A percentile compares a stretch with the other conserved stretches of the same genome.
Conservation (phyloP, 2,113 vertebrate species). For the Microtus oregoni region DNA sequence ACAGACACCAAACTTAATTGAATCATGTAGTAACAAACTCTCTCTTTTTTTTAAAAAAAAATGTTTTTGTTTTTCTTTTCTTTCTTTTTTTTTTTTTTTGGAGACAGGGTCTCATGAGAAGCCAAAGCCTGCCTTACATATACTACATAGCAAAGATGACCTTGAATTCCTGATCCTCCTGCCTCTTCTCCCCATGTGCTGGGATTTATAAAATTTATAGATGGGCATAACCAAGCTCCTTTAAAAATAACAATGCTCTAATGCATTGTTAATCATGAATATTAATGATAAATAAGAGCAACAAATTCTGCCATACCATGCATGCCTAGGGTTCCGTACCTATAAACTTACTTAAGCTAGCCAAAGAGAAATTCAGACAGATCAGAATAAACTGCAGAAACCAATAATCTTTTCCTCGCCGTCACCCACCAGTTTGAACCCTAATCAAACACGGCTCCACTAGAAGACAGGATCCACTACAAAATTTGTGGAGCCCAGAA, state of each 20-base stretch:
- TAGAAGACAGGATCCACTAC: background rate
- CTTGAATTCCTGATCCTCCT: background rate
- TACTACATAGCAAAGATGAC: background rate
- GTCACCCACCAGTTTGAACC: slow-evolving; percentile 24
- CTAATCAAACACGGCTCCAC: background rate
- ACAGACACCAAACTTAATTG: slow-evolving; percentile 18
- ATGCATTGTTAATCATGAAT: slow-evolving; percentile 5
- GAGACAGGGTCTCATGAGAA: background rate
- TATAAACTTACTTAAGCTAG: background rate
- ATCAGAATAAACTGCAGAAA: background rate
- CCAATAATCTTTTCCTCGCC: slow-evolving; percentile 7
- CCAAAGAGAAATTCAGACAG: slow-evolving; percentile 20
- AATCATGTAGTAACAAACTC: background rate
- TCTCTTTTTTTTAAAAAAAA: background rate
- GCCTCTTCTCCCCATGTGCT: background rate
- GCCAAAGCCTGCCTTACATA: background rate
- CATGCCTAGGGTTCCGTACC: background rate
- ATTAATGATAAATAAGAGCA: background rate
- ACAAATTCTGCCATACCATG: background rate
- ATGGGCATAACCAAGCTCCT: background rate
- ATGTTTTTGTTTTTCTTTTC: too few species aligned
- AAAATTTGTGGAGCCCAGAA: background rate
- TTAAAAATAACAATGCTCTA: background rate
- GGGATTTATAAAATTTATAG: background rate
- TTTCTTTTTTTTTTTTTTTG: background rate